Base-by-base conservation (phyloP, 2,888 invertebrate species). In the Heliconius hortense region DNA sequence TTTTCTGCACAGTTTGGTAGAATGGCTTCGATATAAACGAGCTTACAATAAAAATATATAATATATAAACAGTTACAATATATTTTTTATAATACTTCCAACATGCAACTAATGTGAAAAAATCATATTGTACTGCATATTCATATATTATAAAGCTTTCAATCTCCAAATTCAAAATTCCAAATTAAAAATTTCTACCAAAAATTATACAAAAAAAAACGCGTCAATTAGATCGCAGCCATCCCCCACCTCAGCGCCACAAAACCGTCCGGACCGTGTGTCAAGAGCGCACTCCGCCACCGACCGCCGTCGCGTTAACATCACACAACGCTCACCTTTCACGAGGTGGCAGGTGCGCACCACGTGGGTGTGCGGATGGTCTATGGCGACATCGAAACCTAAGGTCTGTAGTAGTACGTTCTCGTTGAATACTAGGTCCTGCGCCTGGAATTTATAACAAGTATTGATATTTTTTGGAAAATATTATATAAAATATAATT, bases 321-420 rank as follows among this genome's bases (percentile, higher is more conserved):
- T 75, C 77, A 77, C 85, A 82, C 84, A 86, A 84, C 85, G 81
- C 85, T 93, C 94, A 98, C 98, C 98, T 96, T 97, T 96, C 80
- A 99, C 98, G 90, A 99, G 95, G 93, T 98, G 97, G 94, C 99
- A 99, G 88, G 98, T 98, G 88, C 97, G 96, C 76, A 99, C 98
- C 81, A 99, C 98, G 93, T 98, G 97, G 56, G 98, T 98, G 91
- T 99, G 99, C 3, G 99, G 99, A 94, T 99, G 99, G 93, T 99
- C 99, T 86, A 99, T 98, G 81, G 98, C 98, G 78, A 99, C 97
- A 94, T 99, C 99, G 94, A 99, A 99, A 80, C 99, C 99, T 88
- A 99, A 95, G 21, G 99, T 99, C 95, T 99, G 99, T 79, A 99
- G 96, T 77, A 99, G 95, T 78, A 99, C 97, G 92, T 98, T 99